Evolutionary conservation across 1,140 invertebrate genomes (phyloP).

Genomic region (Zaprionus taronus): DNA sequence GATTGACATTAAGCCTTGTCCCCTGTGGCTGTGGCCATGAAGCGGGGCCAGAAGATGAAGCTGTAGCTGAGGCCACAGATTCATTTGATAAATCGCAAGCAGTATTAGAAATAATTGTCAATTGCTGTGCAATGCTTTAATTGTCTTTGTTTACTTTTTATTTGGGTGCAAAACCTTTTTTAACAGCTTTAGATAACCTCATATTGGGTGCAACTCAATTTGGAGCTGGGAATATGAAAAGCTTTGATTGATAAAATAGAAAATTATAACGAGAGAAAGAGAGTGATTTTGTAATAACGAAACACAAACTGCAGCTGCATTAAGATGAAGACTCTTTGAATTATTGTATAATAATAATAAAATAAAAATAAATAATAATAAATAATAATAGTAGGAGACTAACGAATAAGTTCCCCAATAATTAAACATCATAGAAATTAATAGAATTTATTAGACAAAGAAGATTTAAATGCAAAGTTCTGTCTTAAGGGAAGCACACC

Average conservation of each 20-base stretch:
- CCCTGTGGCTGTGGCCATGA: constrained; percentile 25
- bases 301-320: not conserved
- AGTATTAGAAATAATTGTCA: constrained; percentile 32
- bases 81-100: constrained; percentile 68
- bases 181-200: constrained; percentile 17
- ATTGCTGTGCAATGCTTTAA: constrained; percentile 27
- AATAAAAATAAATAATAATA: too few species aligned
- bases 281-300: not conserved
- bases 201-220: not conserved
- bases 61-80: constrained; percentile 9
- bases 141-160: constrained; percentile 6
- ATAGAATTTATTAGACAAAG: too few species aligned
- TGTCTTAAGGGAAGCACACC: too few species aligned
- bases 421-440: too few species aligned
- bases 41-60: constrained; percentile 42
- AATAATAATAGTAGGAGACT: too few species aligned
- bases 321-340: too few species aligned
- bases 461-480: too few species aligned
- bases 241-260: not conserved
- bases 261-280: not conserved
- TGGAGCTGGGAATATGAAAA: not conserved
- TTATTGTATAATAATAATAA: too few species aligned
- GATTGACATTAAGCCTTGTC: constrained; percentile 77
- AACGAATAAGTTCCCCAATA: too few species aligned
- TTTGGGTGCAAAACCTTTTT: constrained; percentile 1